Evolutionary conservation across 2,113 vertebrate genomes (phyloP).

Genomic region (Dicaeum eximium): DNA sequence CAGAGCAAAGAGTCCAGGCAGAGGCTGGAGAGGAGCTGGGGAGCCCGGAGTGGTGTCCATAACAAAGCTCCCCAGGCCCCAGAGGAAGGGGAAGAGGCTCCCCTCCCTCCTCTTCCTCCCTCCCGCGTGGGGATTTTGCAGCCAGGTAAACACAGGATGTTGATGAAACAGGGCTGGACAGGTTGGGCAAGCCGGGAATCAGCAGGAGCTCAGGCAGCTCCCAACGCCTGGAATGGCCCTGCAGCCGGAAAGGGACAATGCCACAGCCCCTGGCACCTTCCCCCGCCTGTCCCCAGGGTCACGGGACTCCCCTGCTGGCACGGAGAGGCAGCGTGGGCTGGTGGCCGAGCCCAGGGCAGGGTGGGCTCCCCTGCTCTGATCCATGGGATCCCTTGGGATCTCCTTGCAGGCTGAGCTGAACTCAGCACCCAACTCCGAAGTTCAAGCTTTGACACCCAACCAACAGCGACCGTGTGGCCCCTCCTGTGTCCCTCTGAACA

Average conservation of each 20-base stretch:
- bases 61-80: neutral
- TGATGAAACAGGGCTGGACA: neutral
- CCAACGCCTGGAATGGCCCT: accelerated
- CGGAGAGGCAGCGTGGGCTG: neutral
- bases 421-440: neutral
- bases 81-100: conserved; percentile 5
- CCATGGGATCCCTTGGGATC: neutral
- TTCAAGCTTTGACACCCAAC: neutral
- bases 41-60: accelerated
- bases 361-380: neutral
- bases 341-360: neutral
- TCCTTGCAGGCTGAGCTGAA: neutral
- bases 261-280: neutral
- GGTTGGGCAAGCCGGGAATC: neutral
- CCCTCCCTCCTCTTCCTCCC: conserved; percentile 14
- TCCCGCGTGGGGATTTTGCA: neutral
- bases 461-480: accelerated
- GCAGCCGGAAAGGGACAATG: accelerated
- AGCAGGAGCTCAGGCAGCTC: neutral
- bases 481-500: neutral
- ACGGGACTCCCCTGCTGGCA: neutral
- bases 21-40: accelerated
- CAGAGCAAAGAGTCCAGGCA: neutral
- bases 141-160: conserved; percentile 58
- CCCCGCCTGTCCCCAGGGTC: neutral